Evolutionary conservation across 2,888 invertebrate species (phyloP).

Genomic region (Sphecodes monilicornis): DNA sequence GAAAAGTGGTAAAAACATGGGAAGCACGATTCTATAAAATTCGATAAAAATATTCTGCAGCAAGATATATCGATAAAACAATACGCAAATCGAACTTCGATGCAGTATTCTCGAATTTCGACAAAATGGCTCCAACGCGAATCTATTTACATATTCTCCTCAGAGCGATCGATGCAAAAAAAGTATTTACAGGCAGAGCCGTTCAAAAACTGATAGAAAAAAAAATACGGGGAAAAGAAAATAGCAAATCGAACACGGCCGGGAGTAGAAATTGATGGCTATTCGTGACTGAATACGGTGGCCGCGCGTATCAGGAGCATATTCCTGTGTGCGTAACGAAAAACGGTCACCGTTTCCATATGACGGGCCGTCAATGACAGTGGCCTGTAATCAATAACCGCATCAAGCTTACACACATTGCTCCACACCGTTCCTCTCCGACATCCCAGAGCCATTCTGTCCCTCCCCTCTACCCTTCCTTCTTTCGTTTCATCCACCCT

Average conservation of each 20-base stretch:
- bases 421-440: slow-evolving; percentile 70
- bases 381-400: slow-evolving; percentile 82
- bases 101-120: background rate
- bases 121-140: background rate
- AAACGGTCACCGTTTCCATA: slow-evolving; percentile 76
- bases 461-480: slow-evolving; percentile 9
- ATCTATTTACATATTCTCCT: slow-evolving; percentile 2
- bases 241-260: slow-evolving; percentile 18
- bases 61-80: background rate
- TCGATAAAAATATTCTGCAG: background rate
- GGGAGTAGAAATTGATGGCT: slow-evolving; percentile 55
- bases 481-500: slow-evolving; percentile 66
- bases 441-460: slow-evolving; percentile 59
- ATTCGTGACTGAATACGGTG: slow-evolving; percentile 43
- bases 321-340: slow-evolving; percentile 63
- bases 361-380: slow-evolving; percentile 83
- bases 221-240: slow-evolving; percentile 8
- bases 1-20: background rate
- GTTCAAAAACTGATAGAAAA: background rate
- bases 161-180: background rate
- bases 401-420: slow-evolving; percentile 79
- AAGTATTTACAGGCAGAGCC: slow-evolving; percentile 16
- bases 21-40: background rate
- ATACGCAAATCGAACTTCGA: background rate
- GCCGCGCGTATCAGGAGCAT: slow-evolving; percentile 37